Base-by-base conservation (phyloP, 2,113 vertebrate species). In the Ammospiza caudacuta region DNA sequence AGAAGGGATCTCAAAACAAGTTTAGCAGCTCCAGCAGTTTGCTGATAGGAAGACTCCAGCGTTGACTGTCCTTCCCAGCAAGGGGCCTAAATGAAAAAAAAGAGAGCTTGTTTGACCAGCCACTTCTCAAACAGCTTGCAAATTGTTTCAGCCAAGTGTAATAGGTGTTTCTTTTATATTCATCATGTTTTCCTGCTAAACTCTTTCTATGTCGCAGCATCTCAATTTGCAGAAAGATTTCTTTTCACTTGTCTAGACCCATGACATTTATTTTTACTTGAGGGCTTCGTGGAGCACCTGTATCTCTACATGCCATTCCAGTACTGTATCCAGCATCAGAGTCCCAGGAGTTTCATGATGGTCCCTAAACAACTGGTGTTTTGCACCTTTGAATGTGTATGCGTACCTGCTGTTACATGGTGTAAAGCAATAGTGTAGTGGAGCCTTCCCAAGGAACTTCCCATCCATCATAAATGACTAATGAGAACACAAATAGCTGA, bases 1-100 rank as follows among this genome's bases (percentile, higher is more conserved):
- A 91, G 77, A 92, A 77, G 44, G 21, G 16, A 58, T 88, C 92
- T 95, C 78, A 86, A 94, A 96, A 81, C 68, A 84, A 90, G 77
- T 91, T 63, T 57, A 80, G 35, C 64, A 64, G 63, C 78, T 93
- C 17, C 35, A 68, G 27, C 54, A 87, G 69, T 78, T 80, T 73
- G 37, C 94, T 52, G 18, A 31, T 44, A 66, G 51, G 41, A 94
- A 78, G 31, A 37, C 70, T 97, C 19, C 33, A 78, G 37, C 43
- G 59, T 81, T 33, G 17, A 33, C 58, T 82, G 39, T 9, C 6
- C 33, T 92, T 77, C 57, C 64, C 62, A 84, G 70, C 74, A 57
- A 78, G 67, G 43, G 22, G 14, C 33, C 14, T 64, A 81, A 33
- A 87, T 51, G 27, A 41, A 66, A 76, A 73, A 54, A 66, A 37